Conservation (phyloP, 2,113 vertebrate genomes). For the Falco punctatus region DNA sequence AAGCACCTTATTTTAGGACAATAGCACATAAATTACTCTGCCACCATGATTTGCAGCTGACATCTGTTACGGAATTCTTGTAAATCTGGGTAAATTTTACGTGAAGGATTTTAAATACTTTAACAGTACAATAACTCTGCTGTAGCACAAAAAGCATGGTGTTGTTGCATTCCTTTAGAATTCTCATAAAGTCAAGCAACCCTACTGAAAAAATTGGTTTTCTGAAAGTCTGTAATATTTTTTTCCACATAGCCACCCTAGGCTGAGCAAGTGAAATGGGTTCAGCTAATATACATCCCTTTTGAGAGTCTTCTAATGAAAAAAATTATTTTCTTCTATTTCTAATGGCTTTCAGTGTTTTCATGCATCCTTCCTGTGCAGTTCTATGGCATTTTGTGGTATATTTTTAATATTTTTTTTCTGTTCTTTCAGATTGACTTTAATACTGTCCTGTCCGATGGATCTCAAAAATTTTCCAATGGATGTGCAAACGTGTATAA, state of each 20-base stretch:
- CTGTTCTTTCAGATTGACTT: conserved; percentile 86
- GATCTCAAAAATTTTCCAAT: conserved; percentile 98
- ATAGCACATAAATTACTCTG: background rate
- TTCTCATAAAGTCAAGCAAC: background rate
- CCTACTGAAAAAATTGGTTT: background rate
- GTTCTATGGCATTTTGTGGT: background rate
- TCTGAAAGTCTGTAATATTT: background rate
- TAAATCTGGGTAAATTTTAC: background rate
- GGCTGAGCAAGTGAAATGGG: background rate
- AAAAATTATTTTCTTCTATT: background rate
- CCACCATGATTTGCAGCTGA: background rate
- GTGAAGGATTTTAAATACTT: background rate
- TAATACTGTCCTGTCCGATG: conserved; percentile 97
- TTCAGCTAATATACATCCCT: background rate
- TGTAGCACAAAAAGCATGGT: background rate
- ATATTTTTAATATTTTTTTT: conserved; percentile 16
- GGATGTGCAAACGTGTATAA: conserved; percentile 98
- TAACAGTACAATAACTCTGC: background rate
- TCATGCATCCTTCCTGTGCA: background rate
- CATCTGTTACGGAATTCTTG: background rate
- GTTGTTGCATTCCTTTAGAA: background rate
- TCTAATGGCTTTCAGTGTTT: background rate
- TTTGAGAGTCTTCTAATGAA: background rate
- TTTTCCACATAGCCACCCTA: background rate
- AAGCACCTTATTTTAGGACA: background rate